Evolutionary conservation across 2,797 vertebrate species (phyloP).

Genomic region (Enteromius argenteus): DNA sequence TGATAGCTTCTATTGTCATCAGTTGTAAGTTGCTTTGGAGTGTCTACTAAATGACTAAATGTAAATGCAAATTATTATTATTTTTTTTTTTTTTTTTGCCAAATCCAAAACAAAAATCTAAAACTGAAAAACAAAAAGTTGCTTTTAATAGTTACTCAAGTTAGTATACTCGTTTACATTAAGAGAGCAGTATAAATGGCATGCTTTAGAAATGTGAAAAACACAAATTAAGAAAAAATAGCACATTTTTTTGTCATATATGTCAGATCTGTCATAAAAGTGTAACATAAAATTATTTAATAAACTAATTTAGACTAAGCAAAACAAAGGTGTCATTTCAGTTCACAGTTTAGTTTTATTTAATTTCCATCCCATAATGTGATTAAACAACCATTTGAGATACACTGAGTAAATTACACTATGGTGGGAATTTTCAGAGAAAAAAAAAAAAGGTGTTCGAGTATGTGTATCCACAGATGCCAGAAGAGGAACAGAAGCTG

Average conservation of each 20-base stretch:
- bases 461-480: background rate
- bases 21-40: background rate
- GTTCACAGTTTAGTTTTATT: background rate
- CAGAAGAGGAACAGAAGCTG: background rate
- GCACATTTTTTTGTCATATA: background rate
- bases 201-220: background rate
- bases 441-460: background rate
- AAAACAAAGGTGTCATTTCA: background rate
- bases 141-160: background rate
- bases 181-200: background rate
- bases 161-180: background rate
- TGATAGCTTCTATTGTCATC: background rate
- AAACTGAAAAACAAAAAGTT: background rate
- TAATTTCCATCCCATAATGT: background rate
- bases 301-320: background rate
- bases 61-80: background rate
- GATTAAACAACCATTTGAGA: background rate
- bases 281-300: background rate
- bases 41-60: background rate
- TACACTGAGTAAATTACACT: background rate
- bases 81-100: background rate
- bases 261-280: background rate
- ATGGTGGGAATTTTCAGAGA: background rate
- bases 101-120: background rate
- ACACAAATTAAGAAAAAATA: background rate